Percentiles rank a stretch among this genome's conserved stretches.
Conservation (phyloP, 2,113 vertebrate species). For the Sturnira hondurensis region DNA sequence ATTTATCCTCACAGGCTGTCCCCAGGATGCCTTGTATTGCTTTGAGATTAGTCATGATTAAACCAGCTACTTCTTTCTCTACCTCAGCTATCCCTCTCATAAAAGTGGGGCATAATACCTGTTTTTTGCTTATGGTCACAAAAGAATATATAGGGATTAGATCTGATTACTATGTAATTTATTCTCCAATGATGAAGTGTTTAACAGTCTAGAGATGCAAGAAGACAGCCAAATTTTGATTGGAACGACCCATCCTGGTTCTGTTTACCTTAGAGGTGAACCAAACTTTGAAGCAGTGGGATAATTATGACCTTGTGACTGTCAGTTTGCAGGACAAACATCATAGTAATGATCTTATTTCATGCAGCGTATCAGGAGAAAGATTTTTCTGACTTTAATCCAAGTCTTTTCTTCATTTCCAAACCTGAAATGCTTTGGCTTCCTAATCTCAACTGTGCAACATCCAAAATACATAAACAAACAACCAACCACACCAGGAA, state of each 20-base stretch:
- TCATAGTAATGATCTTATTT: background rate
- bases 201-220: background rate
- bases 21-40: background rate
- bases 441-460: conserved; percentile 48
- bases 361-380: conserved; percentile 12
- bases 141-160: background rate
- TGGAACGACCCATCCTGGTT: background rate
- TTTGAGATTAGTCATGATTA: background rate
- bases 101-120: background rate
- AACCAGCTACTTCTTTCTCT: background rate
- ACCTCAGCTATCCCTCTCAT: background rate
- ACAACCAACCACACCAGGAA: background rate
- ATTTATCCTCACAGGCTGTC: background rate
- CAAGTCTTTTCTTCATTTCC: background rate
- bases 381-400: conserved; percentile 14
- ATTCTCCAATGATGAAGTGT: background rate
- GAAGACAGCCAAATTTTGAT: background rate
- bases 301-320: background rate
- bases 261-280: background rate
- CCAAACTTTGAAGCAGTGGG: background rate
- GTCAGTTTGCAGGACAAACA: background rate
- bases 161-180: background rate
- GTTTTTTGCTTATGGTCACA: background rate
- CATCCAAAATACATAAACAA: conserved; percentile 18
- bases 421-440: background rate